Base-by-base conservation (phyloP, 2,797 vertebrate genomes). In the Centroberyx gerrardi region DNA sequence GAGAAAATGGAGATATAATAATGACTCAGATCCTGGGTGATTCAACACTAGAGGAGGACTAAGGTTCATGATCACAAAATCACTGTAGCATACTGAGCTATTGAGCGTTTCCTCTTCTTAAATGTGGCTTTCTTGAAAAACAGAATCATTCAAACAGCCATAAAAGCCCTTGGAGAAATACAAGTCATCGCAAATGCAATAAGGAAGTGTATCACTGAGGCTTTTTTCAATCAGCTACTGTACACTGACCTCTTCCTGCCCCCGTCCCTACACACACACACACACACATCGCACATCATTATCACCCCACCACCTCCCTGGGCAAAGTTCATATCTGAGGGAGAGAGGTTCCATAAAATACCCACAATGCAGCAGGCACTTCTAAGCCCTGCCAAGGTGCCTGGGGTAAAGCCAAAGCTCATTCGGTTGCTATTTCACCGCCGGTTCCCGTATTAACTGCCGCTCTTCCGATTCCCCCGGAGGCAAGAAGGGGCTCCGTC, bases 261-360 rank as follows among this genome's bases (percentile, higher is more conserved):
- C 46, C 29, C 58, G 72, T 36, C 36, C 72, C n/a, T 13, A 36
- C 58, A 79, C 31, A 29, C 27, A 54, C 67, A 60, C 44, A 54
- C 42, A 72, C 3, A 49, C 6, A 68, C 48, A 18, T 8, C 18
- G n/a, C 29, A 70, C 64, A 65, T 54, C 53, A 72, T 78, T 80
- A 86, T 81, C 69, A 72, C 29, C 29, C 36, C 3, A 54, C 54
- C 76, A 48, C 69, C 67, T 68, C 78, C 80, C 63, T 52, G 77
- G 73, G 49, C 87, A 90, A 92, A 92, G 87, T 89, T 90, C 84
- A 83, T 58, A 68, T 71, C 64, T 73, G 44, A 74, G 71, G 71
- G 8, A 42, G 33, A 80, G 69, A 76, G 60, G 74, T 44, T 0
- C 58, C 70, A 86, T 86, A 83, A 83, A 90, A 74, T 52, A 13